Base-by-base conservation (phyloP, 2,888 invertebrate genomes). In the Papilio elwesi region DNA sequence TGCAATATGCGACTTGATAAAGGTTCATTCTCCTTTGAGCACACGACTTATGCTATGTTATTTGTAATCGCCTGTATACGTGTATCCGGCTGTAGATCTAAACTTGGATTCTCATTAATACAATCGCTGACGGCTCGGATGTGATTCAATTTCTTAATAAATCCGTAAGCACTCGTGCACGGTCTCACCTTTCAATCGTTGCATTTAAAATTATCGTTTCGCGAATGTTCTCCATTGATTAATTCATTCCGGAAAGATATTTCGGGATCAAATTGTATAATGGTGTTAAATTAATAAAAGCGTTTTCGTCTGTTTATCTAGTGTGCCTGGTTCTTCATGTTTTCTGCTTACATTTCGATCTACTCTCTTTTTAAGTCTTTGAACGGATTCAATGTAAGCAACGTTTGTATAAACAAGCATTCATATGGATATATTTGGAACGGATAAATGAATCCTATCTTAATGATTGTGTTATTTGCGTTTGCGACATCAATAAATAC, bases 341-440 rank as follows among this genome's bases (percentile, higher is more conserved):
- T 48, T 57, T 80, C 59, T 85, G 85, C 85, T 86, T 86, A 84
- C 79, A 72, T 81, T 81, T 76, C 78, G 78, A 82, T 78, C 83
- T 83, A 80, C 84, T 83, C 81, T 80, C 16, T 59, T 47, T 82
- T 80, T 80, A 82, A 81, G 81, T 84, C 83, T 83, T 79, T 83
- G 79, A 78, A 79, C 76, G 78, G 67, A 79, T 80, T 80, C 78
- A 72, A 72, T 79, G 80, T 78, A 75, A 77, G 75, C 70, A 63
- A 64, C 68, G 68, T 57, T 63, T 38, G 63, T 72, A 69, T 68
- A 72, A 74, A 72, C 62, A 70, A 51, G 3, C 36, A 65, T 43
- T 62, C 38, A n/a, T 13, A n/a, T 13, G 48, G 51, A 1, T 36
- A 36, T 16, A 51, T 12, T 51, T 65, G 12, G 10, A 16, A 5